Conservation (phyloP, 2,888 invertebrate species). For the Cremastinae sp. region DNA sequence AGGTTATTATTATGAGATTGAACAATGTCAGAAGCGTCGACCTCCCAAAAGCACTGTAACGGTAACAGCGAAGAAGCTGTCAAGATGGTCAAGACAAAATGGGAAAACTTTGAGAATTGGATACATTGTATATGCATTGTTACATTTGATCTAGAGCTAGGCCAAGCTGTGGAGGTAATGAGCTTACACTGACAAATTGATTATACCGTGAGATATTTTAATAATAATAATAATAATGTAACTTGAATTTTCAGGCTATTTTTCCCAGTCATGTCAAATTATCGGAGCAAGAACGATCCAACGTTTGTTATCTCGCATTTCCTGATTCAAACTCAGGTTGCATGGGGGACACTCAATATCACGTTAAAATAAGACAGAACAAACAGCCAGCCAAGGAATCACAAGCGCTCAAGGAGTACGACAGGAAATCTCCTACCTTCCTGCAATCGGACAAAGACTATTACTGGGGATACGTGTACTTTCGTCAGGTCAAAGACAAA, state of each 20-base stretch:
- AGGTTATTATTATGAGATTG: constrained; percentile 51
- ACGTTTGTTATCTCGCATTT: constrained; percentile 98
- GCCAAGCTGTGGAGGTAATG: constrained; percentile 96
- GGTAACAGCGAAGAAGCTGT: constrained; percentile 35
- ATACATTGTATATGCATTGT: constrained; percentile 98
- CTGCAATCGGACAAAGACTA: constrained; percentile 92
- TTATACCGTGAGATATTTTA: too few relatives aligned
- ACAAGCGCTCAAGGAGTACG: constrained; percentile 84
- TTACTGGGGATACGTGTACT: constrained; percentile 99
- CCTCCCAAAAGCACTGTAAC: constrained; percentile 51
- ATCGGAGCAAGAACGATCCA: constrained; percentile 93
- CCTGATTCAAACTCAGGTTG: constrained; percentile 99
- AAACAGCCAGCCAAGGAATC: constrained; percentile 82
- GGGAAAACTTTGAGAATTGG: constrained; percentile 95
- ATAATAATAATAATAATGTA: too few relatives aligned
- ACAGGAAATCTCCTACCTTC: constrained; percentile 88
- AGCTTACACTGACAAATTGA: too few relatives aligned
- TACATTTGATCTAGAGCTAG: constrained; percentile 98
- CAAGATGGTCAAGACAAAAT: constrained; percentile 74
- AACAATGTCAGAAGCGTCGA: constrained; percentile 62
- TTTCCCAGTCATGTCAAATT: constrained; percentile 90
- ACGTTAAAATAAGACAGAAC: constrained; percentile 92
- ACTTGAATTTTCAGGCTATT: constrained; percentile 87
- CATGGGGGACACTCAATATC: constrained; percentile 99
- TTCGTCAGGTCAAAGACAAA: constrained; percentile 97